Evolutionary conservation across 2,113 vertebrate genomes (phyloP).

Genomic region (Columba janthina): DNA sequence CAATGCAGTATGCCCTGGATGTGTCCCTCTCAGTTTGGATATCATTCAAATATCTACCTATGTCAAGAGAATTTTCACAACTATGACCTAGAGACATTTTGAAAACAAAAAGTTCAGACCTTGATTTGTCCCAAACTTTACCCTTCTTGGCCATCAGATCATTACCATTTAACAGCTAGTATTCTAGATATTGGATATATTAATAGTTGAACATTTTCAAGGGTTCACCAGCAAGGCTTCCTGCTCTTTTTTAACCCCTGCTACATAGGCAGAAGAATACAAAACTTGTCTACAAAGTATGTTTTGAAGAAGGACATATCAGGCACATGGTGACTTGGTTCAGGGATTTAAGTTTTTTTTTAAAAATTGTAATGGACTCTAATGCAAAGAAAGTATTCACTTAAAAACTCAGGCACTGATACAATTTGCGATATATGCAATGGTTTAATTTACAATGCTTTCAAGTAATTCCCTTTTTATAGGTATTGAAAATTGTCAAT

Average conservation of each 20-base stretch:
- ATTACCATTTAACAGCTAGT: not conserved
- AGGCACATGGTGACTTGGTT: not conserved
- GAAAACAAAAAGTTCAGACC: not conserved
- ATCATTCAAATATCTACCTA: not conserved
- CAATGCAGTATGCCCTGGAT: not conserved
- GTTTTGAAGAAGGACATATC: constrained; percentile 38
- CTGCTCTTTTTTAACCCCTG: not conserved
- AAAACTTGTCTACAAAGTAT: not conserved
- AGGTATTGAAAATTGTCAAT: constrained; percentile 51
- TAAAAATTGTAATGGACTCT: constrained; percentile 30
- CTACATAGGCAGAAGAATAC: not conserved
- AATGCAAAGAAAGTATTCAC: not conserved
- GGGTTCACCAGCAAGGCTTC: not conserved
- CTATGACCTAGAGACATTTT: not conserved
- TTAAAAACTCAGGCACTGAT: constrained; percentile 25
- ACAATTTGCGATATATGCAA: constrained; percentile 25
- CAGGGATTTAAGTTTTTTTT: constrained; percentile 32
- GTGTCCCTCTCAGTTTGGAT: not conserved
- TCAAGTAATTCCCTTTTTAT: constrained; percentile 62
- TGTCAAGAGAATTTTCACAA: not conserved
- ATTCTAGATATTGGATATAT: not conserved
- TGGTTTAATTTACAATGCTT: constrained; percentile 65
- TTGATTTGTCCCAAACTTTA: not conserved
- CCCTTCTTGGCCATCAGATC: not conserved
- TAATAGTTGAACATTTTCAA: not conserved